A percentile compares a stretch with the other conserved stretches of the same genome.
Conservation (phyloP, 1,140 invertebrate genomes). For the Microplitis mediator region DNA sequence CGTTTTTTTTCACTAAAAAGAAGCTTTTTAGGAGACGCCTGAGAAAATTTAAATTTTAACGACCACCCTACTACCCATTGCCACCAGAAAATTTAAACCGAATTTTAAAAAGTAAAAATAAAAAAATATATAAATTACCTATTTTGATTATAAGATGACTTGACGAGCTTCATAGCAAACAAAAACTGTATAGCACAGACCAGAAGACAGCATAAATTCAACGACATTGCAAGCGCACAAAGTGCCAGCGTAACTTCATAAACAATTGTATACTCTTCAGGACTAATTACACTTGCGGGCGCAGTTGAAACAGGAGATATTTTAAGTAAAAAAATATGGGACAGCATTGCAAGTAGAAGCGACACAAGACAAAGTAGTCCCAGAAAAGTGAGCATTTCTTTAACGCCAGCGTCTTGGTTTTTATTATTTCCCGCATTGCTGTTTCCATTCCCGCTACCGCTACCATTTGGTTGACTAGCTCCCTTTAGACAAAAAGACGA, state of each 20-base stretch:
- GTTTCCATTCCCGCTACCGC: neutral
- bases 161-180: slow-evolving; percentile 88
- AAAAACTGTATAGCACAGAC: slow-evolving; percentile 94
- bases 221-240: slow-evolving; percentile 83
- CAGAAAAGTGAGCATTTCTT: slow-evolving; percentile 83
- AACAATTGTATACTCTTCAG: slow-evolving; percentile 83
- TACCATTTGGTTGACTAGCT: neutral
- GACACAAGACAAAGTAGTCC: slow-evolving; percentile 85
- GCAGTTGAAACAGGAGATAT: slow-evolving; percentile 72
- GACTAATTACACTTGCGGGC: slow-evolving; percentile 65
- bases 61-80: no score
- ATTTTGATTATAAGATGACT: slow-evolving; percentile 66
- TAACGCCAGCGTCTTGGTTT: slow-evolving; percentile 67
- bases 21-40: no score
- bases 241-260: slow-evolving; percentile 89
- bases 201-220: slow-evolving; percentile 88
- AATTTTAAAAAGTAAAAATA: neutral
- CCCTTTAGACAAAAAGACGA: slow-evolving; percentile 57
- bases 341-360: slow-evolving; percentile 79
- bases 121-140: slow-evolving; percentile 44
- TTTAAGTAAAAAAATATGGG: slow-evolving; percentile 83
- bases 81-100: neutral
- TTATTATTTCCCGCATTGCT: slow-evolving; percentile 55
- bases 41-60: no score
- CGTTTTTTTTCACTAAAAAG: no score